Evolutionary conservation across 2,797 vertebrate genomes (phyloP), one percentile per base, ranked within the genome.

Genomic region (Gila robusta): DNA sequence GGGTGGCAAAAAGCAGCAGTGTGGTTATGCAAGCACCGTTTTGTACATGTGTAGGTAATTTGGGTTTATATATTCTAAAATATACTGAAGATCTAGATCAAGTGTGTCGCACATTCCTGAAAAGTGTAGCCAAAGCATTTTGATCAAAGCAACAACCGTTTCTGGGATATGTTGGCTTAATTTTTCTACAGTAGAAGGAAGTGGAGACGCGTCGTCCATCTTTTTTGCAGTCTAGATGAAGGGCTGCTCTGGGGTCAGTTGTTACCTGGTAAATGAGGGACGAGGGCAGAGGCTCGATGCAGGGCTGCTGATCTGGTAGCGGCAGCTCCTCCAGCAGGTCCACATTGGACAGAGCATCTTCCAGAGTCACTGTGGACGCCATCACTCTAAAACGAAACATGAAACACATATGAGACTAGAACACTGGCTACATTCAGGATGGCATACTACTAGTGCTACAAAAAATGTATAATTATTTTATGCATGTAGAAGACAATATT

Each of bases 311-410:
- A 94, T 99, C 98, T 0, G 98, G 98, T 52, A 99, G 96, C 0
- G 98, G 98, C 90, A 99, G 96, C 94, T 99, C 98, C 93, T 99
- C 98, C 95, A 99, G 93, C 85, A 99, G 93, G 94, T 99, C 98
- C 96, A 99, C 98, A 0, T 99, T 99, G 95, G 98, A 99, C 85
- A 99, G 95, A 83, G 98, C 98, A 90, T 99, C 98, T 90, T 99
- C 98, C 87, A 99, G 93, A 0, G 98, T 99, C 91, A 99, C 98
- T 6, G 98, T 95, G 72, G 98, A 97, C 1, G 98, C 93, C 98
- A 99, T 99, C 94, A 89, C 87, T 92, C 92, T 92, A 86, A 17
- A 35, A 28, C 11, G 74, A 72, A 49, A 76, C 7, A 32, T 66
- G 6, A 32, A 66, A 32, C 26, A 3, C n/a, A 14, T 64, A 66